Evolutionary conservation across 1,140 invertebrate species (phyloP).

Genomic region (Rhopalosiphum padi): DNA sequence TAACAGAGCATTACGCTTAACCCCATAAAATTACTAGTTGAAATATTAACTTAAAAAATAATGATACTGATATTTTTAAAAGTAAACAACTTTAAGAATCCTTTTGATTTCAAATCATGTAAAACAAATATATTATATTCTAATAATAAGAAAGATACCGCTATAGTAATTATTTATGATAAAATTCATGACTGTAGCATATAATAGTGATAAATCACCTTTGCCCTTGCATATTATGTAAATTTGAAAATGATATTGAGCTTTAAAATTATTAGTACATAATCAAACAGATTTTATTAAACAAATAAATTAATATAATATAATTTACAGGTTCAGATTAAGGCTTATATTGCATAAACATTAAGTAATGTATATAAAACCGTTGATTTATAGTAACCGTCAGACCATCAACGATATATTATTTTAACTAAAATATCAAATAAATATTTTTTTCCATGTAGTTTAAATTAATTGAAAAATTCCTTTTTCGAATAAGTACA

Average conservation of each 20-base stretch:
- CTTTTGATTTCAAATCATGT: too few species aligned
- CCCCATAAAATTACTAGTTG: too few species aligned
- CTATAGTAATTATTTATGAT: not conserved
- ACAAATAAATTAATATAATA: constrained; percentile 5
- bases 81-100: too few species aligned
- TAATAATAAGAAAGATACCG: too few species aligned
- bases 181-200: not conserved
- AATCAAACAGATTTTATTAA: not conserved
- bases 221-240: not conserved
- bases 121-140: too few species aligned
- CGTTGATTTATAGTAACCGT: not conserved
- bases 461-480: not conserved
- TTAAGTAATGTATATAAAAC: not conserved
- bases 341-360: not conserved
- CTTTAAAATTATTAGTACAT: not conserved
- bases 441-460: not conserved
- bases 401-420: not conserved
- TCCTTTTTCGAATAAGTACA: not conserved
- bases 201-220: not conserved
- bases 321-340: not conserved
- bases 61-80: too few species aligned
- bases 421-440: too few species aligned
- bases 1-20: too few species aligned
- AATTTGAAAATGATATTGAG: not conserved
- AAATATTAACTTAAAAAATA: too few species aligned